phyloP scores from a whole-genome alignment of 2,113 vertebrate genomes.

The Clinocottus analis region DNA sequence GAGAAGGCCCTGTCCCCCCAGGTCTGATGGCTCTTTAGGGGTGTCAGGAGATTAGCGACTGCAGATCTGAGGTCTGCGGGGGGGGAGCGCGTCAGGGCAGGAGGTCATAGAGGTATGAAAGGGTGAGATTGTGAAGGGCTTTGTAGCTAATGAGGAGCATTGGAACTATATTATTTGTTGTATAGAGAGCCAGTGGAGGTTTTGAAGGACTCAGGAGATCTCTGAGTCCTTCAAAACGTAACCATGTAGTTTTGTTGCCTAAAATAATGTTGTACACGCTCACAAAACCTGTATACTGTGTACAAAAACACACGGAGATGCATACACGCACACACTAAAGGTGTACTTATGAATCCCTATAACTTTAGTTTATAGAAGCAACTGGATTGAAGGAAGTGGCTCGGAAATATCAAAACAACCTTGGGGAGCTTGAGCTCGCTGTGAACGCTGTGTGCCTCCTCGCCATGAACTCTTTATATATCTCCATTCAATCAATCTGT shows the following conservation, averaged over 20 bases:
- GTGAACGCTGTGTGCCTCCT: conserved; percentile 50
- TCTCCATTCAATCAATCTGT: conserved; percentile 60
- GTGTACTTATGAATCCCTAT: conserved; percentile 49
- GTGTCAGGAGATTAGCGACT: neutral
- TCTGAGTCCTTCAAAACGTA: neutral
- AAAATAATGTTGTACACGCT: neutral
- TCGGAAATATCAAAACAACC: conserved; percentile 66
- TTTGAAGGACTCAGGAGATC: neutral
- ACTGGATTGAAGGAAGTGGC: conserved; percentile 50
- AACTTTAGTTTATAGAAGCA: conserved; percentile 25
- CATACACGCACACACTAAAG: conserved; percentile 22
- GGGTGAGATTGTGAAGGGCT: neutral
- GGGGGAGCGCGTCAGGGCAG: neutral
- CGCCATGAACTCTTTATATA: conserved; percentile 60
- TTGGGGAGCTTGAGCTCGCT: conserved; percentile 54
- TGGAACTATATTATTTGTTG: neutral
- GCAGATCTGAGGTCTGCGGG: neutral
- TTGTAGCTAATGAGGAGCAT: neutral
- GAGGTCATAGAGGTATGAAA: neutral
- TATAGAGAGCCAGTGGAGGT: neutral
- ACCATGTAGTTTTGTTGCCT: neutral
- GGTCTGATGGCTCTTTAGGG: neutral
- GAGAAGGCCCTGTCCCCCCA: no score
- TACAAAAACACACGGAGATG: conserved; percentile 13
- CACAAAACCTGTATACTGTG: conserved; percentile 10